A percentile compares a stretch with the other conserved stretches of the same genome.
phyloP scores from a whole-genome alignment of 2,888 invertebrate genomes.

The Glaucopsyche alexis region DNA sequence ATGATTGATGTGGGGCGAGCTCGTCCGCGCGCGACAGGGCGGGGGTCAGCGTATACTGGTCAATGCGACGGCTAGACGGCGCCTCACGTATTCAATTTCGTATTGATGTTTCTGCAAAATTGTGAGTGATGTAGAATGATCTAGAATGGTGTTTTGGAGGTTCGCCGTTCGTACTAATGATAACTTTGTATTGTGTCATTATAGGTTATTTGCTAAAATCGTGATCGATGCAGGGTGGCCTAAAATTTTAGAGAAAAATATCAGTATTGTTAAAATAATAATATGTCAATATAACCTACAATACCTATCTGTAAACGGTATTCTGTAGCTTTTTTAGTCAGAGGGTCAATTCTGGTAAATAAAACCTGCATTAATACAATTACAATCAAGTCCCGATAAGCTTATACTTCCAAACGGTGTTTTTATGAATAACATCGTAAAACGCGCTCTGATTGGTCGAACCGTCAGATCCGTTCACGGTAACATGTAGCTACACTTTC shows the following conservation, averaged over 20 bases:
- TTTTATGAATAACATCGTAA: too few relatives aligned
- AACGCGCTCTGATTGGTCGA: too few relatives aligned
- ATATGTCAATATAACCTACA: too few relatives aligned
- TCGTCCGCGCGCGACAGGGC: conserved; percentile 38
- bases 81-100: conserved; percentile 21
- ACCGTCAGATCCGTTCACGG: too few relatives aligned
- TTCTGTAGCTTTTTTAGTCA: too few relatives aligned
- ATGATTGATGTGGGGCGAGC: conserved; percentile 30
- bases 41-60: conserved; percentile 42
- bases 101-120: conserved; percentile 3
- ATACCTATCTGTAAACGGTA: too few relatives aligned
- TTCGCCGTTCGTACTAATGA: background rate
- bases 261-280: too few relatives aligned
- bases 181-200: background rate
- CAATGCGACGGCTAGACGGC: conserved; percentile 45
- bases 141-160: background rate
- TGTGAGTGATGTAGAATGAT: background rate
- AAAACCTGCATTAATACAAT: too few relatives aligned
- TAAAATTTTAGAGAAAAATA: background rate
- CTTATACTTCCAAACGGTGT: too few relatives aligned
- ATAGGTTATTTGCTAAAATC: background rate
- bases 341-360: too few relatives aligned
- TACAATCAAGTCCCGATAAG: too few relatives aligned
- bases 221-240: background rate
- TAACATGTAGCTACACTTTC: too few relatives aligned